Base-by-base conservation (phyloP, 2,888 invertebrate species). In the Parthenolecanium corni region DNA sequence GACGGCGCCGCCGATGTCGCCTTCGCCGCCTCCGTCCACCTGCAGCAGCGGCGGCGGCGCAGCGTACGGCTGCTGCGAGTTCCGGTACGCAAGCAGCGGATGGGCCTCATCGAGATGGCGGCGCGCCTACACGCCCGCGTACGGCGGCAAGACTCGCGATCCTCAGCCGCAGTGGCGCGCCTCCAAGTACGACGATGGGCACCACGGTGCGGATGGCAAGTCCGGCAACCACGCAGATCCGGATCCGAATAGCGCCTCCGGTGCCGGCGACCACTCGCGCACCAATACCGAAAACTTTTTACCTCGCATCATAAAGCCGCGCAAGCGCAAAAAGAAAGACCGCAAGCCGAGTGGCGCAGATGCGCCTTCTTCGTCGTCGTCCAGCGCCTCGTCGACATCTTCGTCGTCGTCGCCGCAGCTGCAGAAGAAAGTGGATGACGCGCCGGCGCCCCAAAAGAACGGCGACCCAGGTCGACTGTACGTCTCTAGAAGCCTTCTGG, bases 261-360 rank as follows among this genome's bases (percentile, higher is more conserved):
- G 42, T 52, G 67, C 53, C 53, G 62, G 49, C 64, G 49, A 24
- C 58, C 51, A 66, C 67, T 63, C 61, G 67, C 67, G 67, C 11
- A 47, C 52, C 25, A 52, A 64, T 2, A 61, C 65, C 24, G 88
- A 87, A 72, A 85, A 84, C 67, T 86, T 86, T 75, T 76, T 90
- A 71, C 90, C 90, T 67, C 80, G 91, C 69, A 89, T 91, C 67
- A 90, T 91, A 70, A 91, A 91, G 74, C 90, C 90, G 5, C 78
- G 91, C 54, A 91, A 91, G 73, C 80, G 91, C 57, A 82, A 90
- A 72, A 91, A 90, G 82, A 91, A 90, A 75, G 90, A 90, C 73
- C 79, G 89, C 68, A 87, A 89, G 75, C 85, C 87, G 36, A 46
- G 25, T 25, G 36, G 49, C 6, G 52, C 25, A 2, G 67, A 51